Conservation (phyloP, 1,140 invertebrate genomes). For the Hestina assimilis region DNA sequence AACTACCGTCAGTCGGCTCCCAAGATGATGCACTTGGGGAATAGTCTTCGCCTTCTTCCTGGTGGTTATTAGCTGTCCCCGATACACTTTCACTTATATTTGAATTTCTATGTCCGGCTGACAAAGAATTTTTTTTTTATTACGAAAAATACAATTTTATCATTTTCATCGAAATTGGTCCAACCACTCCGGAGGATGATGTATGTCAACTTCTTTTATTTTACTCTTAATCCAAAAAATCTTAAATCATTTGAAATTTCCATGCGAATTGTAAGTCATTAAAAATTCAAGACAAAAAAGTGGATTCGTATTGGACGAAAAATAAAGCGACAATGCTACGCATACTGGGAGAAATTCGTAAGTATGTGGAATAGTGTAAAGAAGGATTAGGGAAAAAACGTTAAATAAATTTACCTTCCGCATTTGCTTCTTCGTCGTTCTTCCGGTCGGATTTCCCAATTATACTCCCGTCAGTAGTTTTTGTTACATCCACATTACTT, state of each 20-base stretch:
- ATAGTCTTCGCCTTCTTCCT: constrained; percentile 39
- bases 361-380: not conserved
- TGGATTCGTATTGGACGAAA: no score
- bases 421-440: constrained; percentile 1
- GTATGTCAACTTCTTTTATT: no score
- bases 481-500: constrained; percentile 21
- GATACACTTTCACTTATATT: constrained; percentile 9
- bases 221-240: no score
- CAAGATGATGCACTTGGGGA: constrained; percentile 49
- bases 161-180: no score
- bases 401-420: constrained; percentile 14
- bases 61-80: not conserved
- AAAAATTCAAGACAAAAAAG: no score
- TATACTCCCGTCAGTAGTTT: constrained; percentile 20
- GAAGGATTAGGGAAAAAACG: not conserved
- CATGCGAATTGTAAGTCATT: no score
- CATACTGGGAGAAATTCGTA: no score
- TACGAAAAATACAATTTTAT: no score
- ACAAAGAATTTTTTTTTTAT: no score
- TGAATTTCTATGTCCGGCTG: not conserved
- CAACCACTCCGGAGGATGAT: no score
- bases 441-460: constrained; percentile 1
- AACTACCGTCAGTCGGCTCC: constrained; percentile 36
- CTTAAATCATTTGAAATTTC: no score
- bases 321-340: no score